These are phyloP conservation scores for Andricus quercusramuli DNA, from an alignment of 2,888 invertebrate genomes.

Conservation along the genomic window DNA sequence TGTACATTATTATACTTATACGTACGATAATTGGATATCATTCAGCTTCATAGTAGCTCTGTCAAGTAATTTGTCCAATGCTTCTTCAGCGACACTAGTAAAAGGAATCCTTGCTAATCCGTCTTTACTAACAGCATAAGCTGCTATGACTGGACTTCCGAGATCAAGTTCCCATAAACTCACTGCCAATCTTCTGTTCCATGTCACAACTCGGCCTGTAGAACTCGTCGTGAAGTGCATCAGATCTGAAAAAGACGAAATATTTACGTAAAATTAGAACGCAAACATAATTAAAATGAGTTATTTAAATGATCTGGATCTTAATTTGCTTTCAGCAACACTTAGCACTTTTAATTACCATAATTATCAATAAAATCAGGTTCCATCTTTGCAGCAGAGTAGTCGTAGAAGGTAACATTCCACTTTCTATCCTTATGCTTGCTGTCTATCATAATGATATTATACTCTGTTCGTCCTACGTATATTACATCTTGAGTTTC, in stretches of 20 bases:
- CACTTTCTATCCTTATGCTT: constrained; percentile 88
- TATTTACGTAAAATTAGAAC: constrained; percentile 36
- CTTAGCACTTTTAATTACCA: constrained; percentile 80
- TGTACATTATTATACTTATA: constrained; percentile 50
- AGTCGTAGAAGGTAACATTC: constrained; percentile 99
- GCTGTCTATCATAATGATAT: constrained; percentile 95
- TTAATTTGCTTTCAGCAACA: neutral
- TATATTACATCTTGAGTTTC: constrained; percentile 86
- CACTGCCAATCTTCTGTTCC: constrained; percentile 90
- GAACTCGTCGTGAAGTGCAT: constrained; percentile 95
- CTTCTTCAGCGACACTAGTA: constrained; percentile 93
- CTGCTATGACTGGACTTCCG: constrained; percentile 93
- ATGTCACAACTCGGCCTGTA: constrained; percentile 90
- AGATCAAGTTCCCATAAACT: constrained; percentile 93
- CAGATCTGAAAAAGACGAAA: constrained; percentile 82
- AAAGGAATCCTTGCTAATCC: constrained; percentile 92
- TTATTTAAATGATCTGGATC: neutral
- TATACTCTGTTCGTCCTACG: constrained; percentile 94
- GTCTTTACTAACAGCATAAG: constrained; percentile 88
- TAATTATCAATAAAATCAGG: constrained; percentile 89
- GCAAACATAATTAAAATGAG: neutral
- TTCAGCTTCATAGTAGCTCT: constrained; percentile 77
- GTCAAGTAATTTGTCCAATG: constrained; percentile 83
- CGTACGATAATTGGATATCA: constrained; percentile 81
- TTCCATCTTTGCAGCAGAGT: constrained; percentile 90